Evolutionary conservation across 1,140 invertebrate species (phyloP).

Genomic region (Hormaphis cornu): DNA sequence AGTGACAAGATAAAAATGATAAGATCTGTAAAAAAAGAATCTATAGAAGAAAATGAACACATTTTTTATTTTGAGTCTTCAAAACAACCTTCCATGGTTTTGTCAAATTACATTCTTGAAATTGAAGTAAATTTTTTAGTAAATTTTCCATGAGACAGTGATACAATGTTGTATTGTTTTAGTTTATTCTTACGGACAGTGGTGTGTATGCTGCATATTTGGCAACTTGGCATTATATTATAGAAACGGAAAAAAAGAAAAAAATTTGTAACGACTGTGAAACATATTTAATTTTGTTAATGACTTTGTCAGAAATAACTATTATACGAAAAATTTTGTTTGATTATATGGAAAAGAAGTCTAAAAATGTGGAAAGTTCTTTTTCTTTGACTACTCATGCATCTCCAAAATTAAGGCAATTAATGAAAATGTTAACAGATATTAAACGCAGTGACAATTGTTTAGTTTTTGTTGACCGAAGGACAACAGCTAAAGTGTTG

Average conservation of each 20-base stretch:
- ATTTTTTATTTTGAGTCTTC: background rate
- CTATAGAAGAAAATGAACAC: background rate
- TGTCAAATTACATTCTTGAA: slow-evolving; percentile 9
- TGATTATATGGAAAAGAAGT: slow-evolving; percentile 38
- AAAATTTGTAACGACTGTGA: background rate
- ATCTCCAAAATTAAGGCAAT: slow-evolving; percentile 48
- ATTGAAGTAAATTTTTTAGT: background rate
- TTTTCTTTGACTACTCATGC: slow-evolving; percentile 47
- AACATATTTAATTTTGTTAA: background rate
- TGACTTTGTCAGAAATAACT: slow-evolving; percentile 35
- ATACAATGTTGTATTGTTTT: background rate
- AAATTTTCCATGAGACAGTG: background rate
- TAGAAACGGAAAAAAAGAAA: slow-evolving; percentile 3
- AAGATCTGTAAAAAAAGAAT: background rate
- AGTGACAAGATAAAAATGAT: background rate
- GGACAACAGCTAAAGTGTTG: slow-evolving; percentile 67
- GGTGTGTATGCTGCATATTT: background rate
- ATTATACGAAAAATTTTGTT: slow-evolving; percentile 41
- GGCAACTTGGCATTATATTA: slow-evolving; percentile 2
- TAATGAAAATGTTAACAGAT: slow-evolving; percentile 49
- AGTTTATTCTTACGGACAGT: background rate
- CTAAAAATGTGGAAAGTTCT: slow-evolving; percentile 36
- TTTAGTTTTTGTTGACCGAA: slow-evolving; percentile 69
- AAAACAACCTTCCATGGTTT: background rate
- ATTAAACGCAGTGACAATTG: slow-evolving; percentile 40